A percentile compares a stretch with the other conserved stretches of the same genome.
These are phyloP conservation scores for Rhabdomys pumilio DNA, from an alignment of 2,797 vertebrate genomes.

Conservation along the genomic window DNA sequence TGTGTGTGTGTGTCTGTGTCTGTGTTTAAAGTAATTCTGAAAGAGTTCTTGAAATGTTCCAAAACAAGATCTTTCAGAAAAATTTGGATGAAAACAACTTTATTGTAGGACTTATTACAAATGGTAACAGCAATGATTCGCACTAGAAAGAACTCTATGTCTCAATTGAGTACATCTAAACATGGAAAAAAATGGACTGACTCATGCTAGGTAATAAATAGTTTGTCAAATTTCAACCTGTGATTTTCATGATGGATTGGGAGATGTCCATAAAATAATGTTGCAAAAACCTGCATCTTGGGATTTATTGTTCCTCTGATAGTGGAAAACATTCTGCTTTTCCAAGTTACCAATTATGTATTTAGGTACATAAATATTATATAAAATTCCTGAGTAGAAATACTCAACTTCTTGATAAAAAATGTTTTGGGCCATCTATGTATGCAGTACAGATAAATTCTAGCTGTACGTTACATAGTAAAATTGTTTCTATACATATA, in stretches of 20 bases:
- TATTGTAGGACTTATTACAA: not conserved
- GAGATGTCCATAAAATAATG: not conserved
- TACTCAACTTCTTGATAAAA: not conserved
- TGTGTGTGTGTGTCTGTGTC: too few species aligned
- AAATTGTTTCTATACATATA: not conserved
- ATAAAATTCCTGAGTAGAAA: not conserved
- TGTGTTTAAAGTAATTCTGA: not conserved
- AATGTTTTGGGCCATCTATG: not conserved
- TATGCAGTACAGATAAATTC: not conserved
- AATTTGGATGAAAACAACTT: not conserved
- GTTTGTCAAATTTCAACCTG: not conserved
- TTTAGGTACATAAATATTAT: not conserved
- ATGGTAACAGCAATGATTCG: not conserved
- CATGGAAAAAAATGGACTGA: not conserved
- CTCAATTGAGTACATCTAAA: not conserved
- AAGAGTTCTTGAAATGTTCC: not conserved
- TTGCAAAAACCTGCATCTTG: not conserved
- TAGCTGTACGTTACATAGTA: not conserved
- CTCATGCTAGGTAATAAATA: not conserved
- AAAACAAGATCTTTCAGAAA: not conserved
- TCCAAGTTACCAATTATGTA: not conserved
- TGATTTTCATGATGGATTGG: not conserved
- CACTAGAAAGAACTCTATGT: not conserved
- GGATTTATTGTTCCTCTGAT: not conserved
- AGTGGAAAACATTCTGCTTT: constrained; percentile 1